phyloP scores from a whole-genome alignment of 2,797 vertebrate genomes.

The Anguilla pacifica region DNA sequence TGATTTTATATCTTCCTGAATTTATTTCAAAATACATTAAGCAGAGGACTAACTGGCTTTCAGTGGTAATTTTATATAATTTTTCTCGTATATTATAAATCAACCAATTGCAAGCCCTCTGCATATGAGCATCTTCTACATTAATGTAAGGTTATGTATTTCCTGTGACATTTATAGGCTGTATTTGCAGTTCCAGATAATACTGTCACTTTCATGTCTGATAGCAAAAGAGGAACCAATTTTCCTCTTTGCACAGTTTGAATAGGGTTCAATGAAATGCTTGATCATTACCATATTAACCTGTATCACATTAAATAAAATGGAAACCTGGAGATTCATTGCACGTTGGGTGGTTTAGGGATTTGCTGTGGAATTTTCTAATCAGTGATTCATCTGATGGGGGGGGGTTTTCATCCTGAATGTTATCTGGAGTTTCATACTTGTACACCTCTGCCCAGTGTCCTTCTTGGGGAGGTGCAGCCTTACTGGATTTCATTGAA shows the following conservation, averaged over 20 bases:
- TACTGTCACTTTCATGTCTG: neutral
- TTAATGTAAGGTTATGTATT: too few relatives aligned
- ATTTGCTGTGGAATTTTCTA: neutral
- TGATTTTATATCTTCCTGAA: neutral
- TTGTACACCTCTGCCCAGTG: neutral
- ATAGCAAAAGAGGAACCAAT: neutral
- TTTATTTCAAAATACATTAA: neutral
- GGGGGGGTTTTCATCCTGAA: neutral
- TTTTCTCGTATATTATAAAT: too few relatives aligned
- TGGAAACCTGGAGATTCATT: neutral
- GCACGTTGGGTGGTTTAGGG: neutral
- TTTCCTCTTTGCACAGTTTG: neutral
- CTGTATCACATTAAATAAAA: neutral
- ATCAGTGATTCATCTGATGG: neutral
- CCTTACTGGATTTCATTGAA: neutral
- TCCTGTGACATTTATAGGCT: too few relatives aligned
- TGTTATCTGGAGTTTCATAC: slow-evolving; percentile 9
- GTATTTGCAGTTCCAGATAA: neutral
- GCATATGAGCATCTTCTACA: too few relatives aligned
- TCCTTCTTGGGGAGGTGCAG: neutral
- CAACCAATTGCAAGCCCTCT: too few relatives aligned
- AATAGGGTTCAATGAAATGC: neutral
- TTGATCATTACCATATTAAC: neutral
- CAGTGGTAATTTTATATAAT: neutral
- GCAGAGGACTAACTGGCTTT: neutral